Percentiles rank a stretch among this genome's conserved stretches.
Conservation (phyloP, 2,888 invertebrate genomes). For the Neoaliturus tenellus region DNA sequence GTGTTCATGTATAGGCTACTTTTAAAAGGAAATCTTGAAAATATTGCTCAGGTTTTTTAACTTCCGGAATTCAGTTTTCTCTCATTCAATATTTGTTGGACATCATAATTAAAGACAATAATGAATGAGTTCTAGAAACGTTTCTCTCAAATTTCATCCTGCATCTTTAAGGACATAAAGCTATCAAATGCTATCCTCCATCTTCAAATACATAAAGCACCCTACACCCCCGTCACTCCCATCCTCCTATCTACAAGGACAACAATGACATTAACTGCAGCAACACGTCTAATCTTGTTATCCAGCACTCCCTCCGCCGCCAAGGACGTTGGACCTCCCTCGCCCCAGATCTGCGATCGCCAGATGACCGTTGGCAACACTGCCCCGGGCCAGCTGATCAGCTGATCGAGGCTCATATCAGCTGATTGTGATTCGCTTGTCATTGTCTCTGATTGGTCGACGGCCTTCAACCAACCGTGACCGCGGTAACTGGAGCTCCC, state of each 20-base stretch:
- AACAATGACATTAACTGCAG: neutral
- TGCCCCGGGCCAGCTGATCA: neutral
- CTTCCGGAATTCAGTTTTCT: no score
- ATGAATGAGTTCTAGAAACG: no score
- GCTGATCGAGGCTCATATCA: neutral
- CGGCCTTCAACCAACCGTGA: constrained; percentile 38
- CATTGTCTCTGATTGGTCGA: constrained; percentile 12
- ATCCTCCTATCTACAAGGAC: neutral
- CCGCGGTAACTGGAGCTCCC: constrained; percentile 15
- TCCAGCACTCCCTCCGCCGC: constrained; percentile 7
- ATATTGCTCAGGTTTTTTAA: no score
- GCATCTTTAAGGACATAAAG: neutral
- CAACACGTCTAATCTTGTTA: constrained; percentile 17
- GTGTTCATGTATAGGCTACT: no score
- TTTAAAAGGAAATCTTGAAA: no score
- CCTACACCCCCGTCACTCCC: neutral
- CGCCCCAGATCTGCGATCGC: constrained; percentile 8
- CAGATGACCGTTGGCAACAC: neutral
- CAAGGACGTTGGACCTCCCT: neutral
- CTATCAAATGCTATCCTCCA: neutral
- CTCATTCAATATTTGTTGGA: no score
- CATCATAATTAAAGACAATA: no score
- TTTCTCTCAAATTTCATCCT: no score
- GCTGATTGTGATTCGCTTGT: neutral
- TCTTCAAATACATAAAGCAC: no score